These are phyloP conservation scores for Agelastica alni DNA, from an alignment of 2,888 invertebrate species.

Conservation along the genomic window DNA sequence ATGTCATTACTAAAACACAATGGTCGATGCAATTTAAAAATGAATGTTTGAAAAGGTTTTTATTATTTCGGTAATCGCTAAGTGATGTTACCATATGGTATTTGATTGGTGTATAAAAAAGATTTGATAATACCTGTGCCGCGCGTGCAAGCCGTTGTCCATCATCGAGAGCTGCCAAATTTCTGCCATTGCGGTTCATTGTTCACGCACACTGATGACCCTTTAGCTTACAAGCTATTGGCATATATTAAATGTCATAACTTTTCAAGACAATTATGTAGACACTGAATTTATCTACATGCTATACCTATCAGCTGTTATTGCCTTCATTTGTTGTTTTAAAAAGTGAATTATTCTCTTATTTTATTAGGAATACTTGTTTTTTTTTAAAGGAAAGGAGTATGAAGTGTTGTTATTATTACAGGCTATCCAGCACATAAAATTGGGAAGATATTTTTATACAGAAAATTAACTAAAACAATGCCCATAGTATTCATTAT, in stretches of 20 bases:
- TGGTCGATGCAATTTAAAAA: no score
- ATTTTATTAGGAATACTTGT: no score
- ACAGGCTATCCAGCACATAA: no score
- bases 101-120: slow-evolving; percentile 52
- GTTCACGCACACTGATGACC: slow-evolving; percentile 41
- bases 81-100: slow-evolving; percentile 23
- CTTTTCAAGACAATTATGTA: slow-evolving; percentile 44
- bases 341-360: no score
- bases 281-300: slow-evolving; percentile 44
- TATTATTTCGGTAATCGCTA: not conserved
- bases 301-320: slow-evolving; percentile 38
- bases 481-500: no score
- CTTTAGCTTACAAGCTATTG: slow-evolving; percentile 51
- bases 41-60: not conserved
- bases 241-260: slow-evolving; percentile 49
- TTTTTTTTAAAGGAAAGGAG: no score
- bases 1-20: no score
- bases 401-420: no score
- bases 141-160: slow-evolving; percentile 56
- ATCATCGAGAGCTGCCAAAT: slow-evolving; percentile 43
- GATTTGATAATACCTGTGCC: slow-evolving; percentile 65
- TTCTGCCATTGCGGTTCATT: slow-evolving; percentile 42
- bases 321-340: no score
- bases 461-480: no score
- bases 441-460: no score